Evolutionary conservation across 2,888 invertebrate genomes (phyloP), one percentile per base, ranked within the genome.

Genomic region (Melanchra persicariae): DNA sequence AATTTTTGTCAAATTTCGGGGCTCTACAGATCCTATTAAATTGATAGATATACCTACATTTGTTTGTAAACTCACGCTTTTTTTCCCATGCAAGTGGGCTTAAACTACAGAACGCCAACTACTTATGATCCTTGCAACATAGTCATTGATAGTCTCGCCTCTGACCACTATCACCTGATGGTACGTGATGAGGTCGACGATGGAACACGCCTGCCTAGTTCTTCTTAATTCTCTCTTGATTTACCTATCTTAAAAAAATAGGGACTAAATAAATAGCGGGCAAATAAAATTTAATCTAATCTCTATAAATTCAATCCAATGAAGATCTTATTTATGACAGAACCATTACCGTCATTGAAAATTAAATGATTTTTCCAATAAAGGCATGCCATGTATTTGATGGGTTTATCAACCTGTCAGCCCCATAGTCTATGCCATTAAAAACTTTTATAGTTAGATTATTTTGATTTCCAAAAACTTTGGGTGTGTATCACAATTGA

Each of bases 391-490:
- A 59, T 63, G 2, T 26, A 37, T 15, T 58, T 75, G 22, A 77
- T 63, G 54, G 40, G 78, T 77, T 70, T 55, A 47, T 63, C n/a
- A 24, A 59, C 70, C 81, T 9, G 22, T 7, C 37, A 6, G 7
- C 26, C 47, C 59, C 22, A 45, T 24, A 59, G 62, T 52, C 49
- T 34, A 9, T 40, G 0, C 10, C 47, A 76, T 78, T 58, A 37
- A 61, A 7, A 65, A 45, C 24, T 54, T 64, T 81, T 51, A 76
- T 49, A 17, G 61, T 59, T 61, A 51, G 0, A 57, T 43, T 47
- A 45, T 45, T 64, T 37, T 22, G 22, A 54, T 4, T 59, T 6
- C 4, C 5, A 30, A 34, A 63, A 54, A 54, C 19, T 58, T 58
- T 7, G 15, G 15, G 22, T 9, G 30, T 15, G 45, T 26, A 37